These are phyloP conservation scores for Helicoverpa armigera DNA, from an alignment of 1,140 invertebrate species.

Conservation along the genomic window DNA sequence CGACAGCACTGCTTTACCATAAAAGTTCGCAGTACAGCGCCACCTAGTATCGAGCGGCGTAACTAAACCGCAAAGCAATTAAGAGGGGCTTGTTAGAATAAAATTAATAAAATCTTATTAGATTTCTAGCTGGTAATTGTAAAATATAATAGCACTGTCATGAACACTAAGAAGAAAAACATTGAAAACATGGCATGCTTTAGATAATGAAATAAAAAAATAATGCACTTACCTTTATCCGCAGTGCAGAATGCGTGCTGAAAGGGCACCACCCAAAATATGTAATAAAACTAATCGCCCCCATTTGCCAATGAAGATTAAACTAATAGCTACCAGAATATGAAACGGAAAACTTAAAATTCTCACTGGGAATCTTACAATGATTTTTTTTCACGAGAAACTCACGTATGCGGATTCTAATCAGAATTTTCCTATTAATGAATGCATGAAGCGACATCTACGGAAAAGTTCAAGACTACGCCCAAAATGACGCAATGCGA, in stretches of 20 bases:
- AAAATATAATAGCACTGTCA: background rate
- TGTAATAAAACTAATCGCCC: constrained; percentile 5
- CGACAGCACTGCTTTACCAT: constrained; percentile 69
- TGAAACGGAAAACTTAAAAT: constrained; percentile 20
- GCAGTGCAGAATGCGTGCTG: constrained; percentile 32
- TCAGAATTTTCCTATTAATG: constrained; percentile 41
- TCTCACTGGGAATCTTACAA: constrained; percentile 1
- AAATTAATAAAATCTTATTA: constrained; percentile 14
- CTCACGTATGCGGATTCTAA: constrained; percentile 38
- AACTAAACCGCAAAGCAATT: constrained; percentile 47
- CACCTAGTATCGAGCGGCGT: constrained; percentile 68
- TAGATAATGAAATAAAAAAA: background rate
- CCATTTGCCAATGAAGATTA: constrained; percentile 1
- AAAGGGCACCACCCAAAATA: constrained; percentile 19
- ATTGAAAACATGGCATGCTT: background rate
- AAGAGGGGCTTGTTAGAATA: constrained; percentile 16
- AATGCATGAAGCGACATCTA: constrained; percentile 42
- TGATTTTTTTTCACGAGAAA: constrained; percentile 27
- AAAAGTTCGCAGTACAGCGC: constrained; percentile 51
- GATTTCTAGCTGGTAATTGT: background rate
- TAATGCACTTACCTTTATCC: constrained; percentile 41
- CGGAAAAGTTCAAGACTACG: background rate
- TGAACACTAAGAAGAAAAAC: background rate
- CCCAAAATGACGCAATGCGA: background rate
- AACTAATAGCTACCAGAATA: background rate